Conservation (phyloP, 2,888 invertebrate species). For the Crossocerus cetratus region DNA sequence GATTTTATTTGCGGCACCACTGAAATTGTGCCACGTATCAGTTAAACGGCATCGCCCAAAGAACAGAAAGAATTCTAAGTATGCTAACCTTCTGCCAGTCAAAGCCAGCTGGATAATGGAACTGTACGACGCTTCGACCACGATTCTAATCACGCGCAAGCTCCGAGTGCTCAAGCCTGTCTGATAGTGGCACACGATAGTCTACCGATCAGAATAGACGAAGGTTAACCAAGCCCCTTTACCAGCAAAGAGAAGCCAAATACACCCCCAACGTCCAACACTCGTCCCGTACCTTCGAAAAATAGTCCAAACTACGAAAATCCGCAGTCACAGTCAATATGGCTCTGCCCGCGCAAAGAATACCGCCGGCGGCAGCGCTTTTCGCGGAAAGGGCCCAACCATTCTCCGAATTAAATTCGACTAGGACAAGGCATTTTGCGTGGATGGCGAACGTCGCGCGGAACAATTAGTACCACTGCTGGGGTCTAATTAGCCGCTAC, state of each 20-base stretch:
- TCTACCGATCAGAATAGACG: conserved; percentile 31
- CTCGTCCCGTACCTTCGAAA: neutral
- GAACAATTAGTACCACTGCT: conserved; percentile 1
- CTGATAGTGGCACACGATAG: conserved; percentile 43
- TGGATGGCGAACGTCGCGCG: neutral
- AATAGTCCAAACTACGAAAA: neutral
- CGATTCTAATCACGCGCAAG: conserved; percentile 51
- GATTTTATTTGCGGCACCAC: too few species aligned
- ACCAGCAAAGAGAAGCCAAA: conserved; percentile 12
- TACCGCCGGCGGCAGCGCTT: conserved; percentile 8
- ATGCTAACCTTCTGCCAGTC: neutral
- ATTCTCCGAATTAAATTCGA: neutral
- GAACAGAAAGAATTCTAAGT: neutral
- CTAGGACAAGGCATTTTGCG: neutral
- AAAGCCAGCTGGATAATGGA: conserved; percentile 28
- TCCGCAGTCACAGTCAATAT: too few species aligned
- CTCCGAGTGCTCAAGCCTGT: conserved; percentile 37
- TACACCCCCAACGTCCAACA: conserved; percentile 8
- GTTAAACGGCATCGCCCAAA: too few species aligned
- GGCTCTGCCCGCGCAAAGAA: conserved; percentile 2
- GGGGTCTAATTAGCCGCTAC: conserved; percentile 24
- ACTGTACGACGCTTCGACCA: conserved; percentile 50
- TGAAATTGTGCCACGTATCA: too few species aligned
- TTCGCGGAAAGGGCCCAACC: neutral
- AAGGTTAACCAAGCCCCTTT: conserved; percentile 12